A percentile compares a stretch with the other conserved stretches of the same genome.
Evolutionary conservation across 2,113 vertebrate genomes (phyloP).

Genomic region (Nerophis ophidion): DNA sequence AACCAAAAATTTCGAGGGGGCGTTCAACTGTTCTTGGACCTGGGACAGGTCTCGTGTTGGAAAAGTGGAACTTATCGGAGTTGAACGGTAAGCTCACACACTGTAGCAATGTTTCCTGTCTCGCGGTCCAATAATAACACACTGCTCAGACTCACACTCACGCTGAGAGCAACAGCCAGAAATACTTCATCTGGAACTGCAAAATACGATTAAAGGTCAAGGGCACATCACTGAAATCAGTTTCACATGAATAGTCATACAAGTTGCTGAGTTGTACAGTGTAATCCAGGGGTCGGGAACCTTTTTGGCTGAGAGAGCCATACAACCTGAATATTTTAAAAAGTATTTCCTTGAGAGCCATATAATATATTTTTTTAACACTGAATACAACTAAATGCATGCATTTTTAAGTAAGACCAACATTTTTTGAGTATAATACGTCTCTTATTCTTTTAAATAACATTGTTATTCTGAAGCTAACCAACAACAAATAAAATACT

Average conservation of each 20-base stretch:
- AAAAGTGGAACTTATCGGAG: slow-evolving; percentile 47
- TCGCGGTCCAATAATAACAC: slow-evolving; percentile 16
- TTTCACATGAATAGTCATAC: neutral
- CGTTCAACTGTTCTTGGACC: slow-evolving; percentile 58
- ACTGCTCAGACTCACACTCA: slow-evolving; percentile 3
- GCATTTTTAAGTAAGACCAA: too few relatives aligned
- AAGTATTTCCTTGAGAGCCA: too few relatives aligned
- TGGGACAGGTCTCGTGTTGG: slow-evolving; percentile 37
- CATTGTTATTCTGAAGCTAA: too few relatives aligned
- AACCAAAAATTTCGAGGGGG: slow-evolving; percentile 46
- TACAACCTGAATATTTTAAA: too few relatives aligned
- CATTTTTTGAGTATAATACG: too few relatives aligned
- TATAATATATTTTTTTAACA: too few relatives aligned
- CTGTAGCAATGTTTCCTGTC: slow-evolving; percentile 5
- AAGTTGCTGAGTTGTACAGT: neutral
- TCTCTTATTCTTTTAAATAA: too few relatives aligned
- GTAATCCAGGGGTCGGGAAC: too few relatives aligned
- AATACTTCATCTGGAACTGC: slow-evolving; percentile 9
- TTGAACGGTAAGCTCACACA: slow-evolving; percentile 40
- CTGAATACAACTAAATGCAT: neutral
- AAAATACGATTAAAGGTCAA: neutral
- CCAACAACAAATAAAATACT: too few relatives aligned
- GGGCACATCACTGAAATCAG: neutral
- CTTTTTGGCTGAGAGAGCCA: too few relatives aligned
- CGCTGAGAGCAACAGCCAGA: slow-evolving; percentile 12